Percentiles rank a stretch among this genome's conserved stretches.
phyloP scores from a whole-genome alignment of 2,113 vertebrate genomes.

The Urocolius indicus region DNA sequence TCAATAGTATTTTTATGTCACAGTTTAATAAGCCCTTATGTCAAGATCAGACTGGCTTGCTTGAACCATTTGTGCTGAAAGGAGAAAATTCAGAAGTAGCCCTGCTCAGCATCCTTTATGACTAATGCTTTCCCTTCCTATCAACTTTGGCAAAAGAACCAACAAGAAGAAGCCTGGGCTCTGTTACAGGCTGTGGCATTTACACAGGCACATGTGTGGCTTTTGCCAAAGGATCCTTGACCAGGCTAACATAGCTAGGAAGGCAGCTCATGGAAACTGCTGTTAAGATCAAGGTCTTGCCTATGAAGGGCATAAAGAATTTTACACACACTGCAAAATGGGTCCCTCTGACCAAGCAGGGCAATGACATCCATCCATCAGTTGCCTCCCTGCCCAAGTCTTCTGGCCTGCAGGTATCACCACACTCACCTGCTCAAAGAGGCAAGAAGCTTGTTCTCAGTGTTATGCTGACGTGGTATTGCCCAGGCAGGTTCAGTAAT shows the following conservation, averaged over 20 bases:
- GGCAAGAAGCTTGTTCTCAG: not conserved
- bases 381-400: not conserved
- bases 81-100: not conserved
- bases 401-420: not conserved
- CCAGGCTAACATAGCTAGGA: not conserved
- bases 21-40: not conserved
- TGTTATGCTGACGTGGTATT: not conserved
- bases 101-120: not conserved
- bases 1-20: not conserved
- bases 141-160: not conserved
- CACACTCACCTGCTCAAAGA: not conserved
- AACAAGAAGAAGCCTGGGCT: not conserved
- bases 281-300: not conserved
- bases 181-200: not conserved
- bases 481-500: not conserved
- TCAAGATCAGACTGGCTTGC: not conserved
- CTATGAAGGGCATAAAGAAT: not conserved
- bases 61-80: not conserved
- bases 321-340: fast-evolving
- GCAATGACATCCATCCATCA: not conserved
- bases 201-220: not conserved
- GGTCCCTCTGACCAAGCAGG: fast-evolving
- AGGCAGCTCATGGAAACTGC: not conserved
- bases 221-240: not conserved
- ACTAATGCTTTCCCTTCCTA: not conserved